Evolutionary conservation across 2,113 vertebrate genomes (phyloP), one percentile per base, ranked within the genome.

Genomic region (Scalopus aquaticus): DNA sequence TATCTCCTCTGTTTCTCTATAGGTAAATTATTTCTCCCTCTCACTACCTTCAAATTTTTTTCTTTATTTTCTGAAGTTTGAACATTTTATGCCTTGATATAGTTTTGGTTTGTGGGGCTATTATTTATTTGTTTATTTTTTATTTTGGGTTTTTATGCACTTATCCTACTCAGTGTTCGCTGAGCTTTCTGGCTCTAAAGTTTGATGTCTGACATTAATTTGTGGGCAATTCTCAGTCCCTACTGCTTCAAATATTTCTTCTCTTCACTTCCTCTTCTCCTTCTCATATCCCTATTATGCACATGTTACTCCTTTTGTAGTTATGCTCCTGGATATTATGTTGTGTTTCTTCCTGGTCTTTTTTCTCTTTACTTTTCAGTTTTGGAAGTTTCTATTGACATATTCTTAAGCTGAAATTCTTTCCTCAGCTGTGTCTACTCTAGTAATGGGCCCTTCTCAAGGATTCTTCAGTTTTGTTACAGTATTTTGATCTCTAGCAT

Each of bases 181-280:
- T 76, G 67, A 76, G 24, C n/a, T 78, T 92, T 16, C 51, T 46
- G 24, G 22, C 19, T 85, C 88, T 89, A 37, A 73, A 49, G 28
- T 88, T 65, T 88, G 56, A 39, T 94, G n/a, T 51, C 16, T 56
- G 35, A 82, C 37, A 78, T 77, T 92, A 90, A 81, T 72, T 86
- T 86, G 42, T 49, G 39, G 26, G 12, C 76, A 90, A 73, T 73
- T 56, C 13, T 73, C 35, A 49, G 28, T 39, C 11, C 6, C 58
- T 77, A 24, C 77, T 90, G 4, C 19, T 95, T 87, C 15, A 58
- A 56, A 35, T 77, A 58, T 94, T 95, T 74, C 13, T 73, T 93
- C 10, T 69, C 7, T 90, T 72, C 17, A 20, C 60, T 62, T 78
- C 20, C 22, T 62, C 26, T 78, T 77, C 19, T 74, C 39, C 12